These are phyloP conservation scores for Cordylochernes scorpioides DNA, from an alignment of 2,888 invertebrate species.

Conservation along the genomic window DNA sequence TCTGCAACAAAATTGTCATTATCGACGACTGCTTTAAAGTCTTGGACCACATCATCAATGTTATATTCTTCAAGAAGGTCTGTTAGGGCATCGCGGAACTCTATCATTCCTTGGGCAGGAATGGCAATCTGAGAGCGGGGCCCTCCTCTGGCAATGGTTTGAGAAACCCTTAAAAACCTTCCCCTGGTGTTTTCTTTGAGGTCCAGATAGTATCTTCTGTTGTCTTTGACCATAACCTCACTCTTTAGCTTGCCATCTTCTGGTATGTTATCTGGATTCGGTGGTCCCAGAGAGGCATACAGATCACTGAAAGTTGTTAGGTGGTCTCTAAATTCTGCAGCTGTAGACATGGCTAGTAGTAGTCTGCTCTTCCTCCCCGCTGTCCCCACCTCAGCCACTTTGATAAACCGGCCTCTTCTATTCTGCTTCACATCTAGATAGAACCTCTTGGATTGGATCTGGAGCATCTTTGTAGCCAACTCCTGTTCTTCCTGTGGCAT, in stretches of 20 bases:
- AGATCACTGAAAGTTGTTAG: conserved; percentile 85
- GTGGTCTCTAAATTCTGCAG: conserved; percentile 88
- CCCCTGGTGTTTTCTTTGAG: conserved; percentile 93
- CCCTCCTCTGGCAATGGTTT: no score
- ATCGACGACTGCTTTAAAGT: no score
- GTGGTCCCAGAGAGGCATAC: conserved; percentile 80
- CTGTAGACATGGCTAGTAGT: conserved; percentile 83
- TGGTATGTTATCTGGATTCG: conserved; percentile 80
- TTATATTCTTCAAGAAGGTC: no score
- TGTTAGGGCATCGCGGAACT: no score
- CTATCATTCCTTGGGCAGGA: no score
- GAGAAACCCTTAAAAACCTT: conserved; percentile 85
- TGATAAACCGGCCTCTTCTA: conserved; percentile 86
- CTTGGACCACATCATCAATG: no score
- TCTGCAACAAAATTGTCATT: no score
- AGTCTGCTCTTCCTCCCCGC: conserved; percentile 90
- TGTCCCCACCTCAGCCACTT: conserved; percentile 88
- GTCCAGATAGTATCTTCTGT: conserved; percentile 92
- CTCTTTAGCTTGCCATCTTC: conserved; percentile 94
- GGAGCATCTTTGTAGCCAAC: conserved; percentile 88
- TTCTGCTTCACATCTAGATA: conserved; percentile 99
- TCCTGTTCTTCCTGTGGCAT: conserved; percentile 62
- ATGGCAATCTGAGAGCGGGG: no score
- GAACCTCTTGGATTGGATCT: conserved; percentile 94
- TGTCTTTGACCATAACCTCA: conserved; percentile 95